Evolutionary conservation across 2,113 vertebrate genomes (phyloP).

Genomic region (Scopus umbretta): DNA sequence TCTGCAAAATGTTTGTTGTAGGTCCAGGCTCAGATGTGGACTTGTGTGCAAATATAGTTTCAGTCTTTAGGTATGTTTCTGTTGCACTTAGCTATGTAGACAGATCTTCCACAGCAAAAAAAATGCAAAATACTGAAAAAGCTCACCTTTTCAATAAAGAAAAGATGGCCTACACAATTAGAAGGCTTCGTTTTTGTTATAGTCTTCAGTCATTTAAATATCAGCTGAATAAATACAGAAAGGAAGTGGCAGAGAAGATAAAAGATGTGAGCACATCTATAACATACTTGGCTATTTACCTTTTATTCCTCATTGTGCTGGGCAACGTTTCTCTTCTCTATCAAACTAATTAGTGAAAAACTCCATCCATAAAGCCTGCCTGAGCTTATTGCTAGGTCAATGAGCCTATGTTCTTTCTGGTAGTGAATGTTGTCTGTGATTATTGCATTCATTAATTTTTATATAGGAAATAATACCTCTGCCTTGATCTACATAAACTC

Average conservation of each 20-base stretch:
- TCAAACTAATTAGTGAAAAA: background rate
- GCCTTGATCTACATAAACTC: background rate
- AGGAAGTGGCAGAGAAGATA: background rate
- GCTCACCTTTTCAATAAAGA: background rate
- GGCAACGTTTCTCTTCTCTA: background rate
- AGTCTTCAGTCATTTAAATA: background rate
- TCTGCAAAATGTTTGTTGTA: background rate
- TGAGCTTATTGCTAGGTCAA: background rate
- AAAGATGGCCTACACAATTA: background rate
- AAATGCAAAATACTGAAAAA: background rate
- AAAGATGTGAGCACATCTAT: background rate
- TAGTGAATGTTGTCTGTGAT: background rate
- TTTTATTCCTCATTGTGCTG: background rate
- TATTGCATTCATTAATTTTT: constrained; percentile 31
- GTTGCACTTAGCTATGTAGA: background rate
- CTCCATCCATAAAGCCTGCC: background rate
- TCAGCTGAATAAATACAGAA: background rate
- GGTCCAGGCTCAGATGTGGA: background rate
- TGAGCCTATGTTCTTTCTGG: background rate
- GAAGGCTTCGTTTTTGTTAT: background rate
- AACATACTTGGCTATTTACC: background rate
- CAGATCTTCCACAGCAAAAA: background rate
- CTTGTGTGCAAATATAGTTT: background rate
- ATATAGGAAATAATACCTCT: background rate
- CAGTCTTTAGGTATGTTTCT: background rate